Conservation (phyloP, 2,797 vertebrate species). For the Xenops minutus region DNA sequence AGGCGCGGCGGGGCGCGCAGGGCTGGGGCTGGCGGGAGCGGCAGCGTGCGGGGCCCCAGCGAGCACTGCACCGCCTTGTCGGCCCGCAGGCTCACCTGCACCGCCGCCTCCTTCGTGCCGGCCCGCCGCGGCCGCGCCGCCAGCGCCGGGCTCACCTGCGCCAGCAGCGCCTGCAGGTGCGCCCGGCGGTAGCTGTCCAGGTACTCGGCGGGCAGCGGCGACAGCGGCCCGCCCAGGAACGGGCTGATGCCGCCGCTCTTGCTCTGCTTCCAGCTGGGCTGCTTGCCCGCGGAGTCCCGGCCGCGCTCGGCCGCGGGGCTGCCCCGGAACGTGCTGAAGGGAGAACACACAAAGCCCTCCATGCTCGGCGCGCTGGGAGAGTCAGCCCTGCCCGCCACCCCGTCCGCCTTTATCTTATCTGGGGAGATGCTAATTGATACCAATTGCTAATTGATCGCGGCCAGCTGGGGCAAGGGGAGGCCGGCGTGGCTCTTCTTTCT, state of each 20-base stretch:
- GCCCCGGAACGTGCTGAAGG: constrained; percentile 64
- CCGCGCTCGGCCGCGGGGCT: not conserved
- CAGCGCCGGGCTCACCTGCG: constrained; percentile 78
- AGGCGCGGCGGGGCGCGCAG: constrained; percentile 67
- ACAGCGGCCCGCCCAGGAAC: constrained; percentile 14
- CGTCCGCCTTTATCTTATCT: not conserved
- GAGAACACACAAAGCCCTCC: constrained; percentile 79
- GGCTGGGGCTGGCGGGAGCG: no score
- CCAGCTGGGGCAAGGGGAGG: not conserved
- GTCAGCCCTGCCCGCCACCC: accelerated
- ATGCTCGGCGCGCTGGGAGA: constrained; percentile 12
- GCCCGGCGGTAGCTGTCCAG: constrained; percentile 82
- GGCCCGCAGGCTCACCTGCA: constrained; percentile 87
- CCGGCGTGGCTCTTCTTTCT: accelerated
- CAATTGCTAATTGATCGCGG: not conserved
- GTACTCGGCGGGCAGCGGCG: constrained; percentile 70
- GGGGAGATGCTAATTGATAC: not conserved
- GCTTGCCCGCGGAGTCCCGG: constrained; percentile 32
- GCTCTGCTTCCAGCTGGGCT: constrained; percentile 76
- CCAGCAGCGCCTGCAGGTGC: constrained; percentile 81
- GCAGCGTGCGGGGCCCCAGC: constrained; percentile 85
- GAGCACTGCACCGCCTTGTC: constrained; percentile 88
- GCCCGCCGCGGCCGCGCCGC: constrained; percentile 55
- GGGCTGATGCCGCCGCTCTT: constrained; percentile 12
- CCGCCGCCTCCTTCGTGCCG: constrained; percentile 84